phyloP scores from a whole-genome alignment of 1,140 invertebrate genomes.

The Bombus sylvicola region DNA sequence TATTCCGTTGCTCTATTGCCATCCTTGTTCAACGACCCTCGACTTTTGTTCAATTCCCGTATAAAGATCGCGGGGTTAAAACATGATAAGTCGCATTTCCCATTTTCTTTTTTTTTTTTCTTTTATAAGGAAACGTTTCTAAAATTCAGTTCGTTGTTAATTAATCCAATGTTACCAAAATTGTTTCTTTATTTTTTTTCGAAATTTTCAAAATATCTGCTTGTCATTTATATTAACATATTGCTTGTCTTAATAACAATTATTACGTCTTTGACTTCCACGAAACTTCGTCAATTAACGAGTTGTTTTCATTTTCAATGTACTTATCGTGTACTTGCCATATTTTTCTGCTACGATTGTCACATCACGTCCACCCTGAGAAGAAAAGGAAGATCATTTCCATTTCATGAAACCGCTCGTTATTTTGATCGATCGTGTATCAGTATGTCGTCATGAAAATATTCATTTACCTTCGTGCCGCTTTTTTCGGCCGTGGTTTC shows the following conservation, averaged over 20 bases:
- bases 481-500: not conserved
- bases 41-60: not conserved
- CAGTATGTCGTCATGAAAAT: constrained; percentile 25
- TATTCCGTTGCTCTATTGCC: not conserved
- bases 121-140: no score
- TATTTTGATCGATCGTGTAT: constrained; percentile 21
- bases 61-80: not conserved
- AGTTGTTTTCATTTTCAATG: no score
- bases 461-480: not conserved
- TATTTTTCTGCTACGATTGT: not conserved
- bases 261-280: no score
- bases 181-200: no score
- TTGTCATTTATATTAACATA: no score
- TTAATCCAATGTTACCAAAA: no score
- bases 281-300: no score
- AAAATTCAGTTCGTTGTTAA: no score
- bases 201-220: no score
- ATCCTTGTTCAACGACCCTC: not conserved
- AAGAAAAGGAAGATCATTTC: not conserved
- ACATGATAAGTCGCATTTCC: not conserved
- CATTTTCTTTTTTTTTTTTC: no score
- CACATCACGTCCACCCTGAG: not conserved
- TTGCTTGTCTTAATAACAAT: no score
- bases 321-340: no score
- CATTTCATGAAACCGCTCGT: not conserved